Conservation (phyloP, 2,797 vertebrate species). For the Pyrocephalus nanus region DNA sequence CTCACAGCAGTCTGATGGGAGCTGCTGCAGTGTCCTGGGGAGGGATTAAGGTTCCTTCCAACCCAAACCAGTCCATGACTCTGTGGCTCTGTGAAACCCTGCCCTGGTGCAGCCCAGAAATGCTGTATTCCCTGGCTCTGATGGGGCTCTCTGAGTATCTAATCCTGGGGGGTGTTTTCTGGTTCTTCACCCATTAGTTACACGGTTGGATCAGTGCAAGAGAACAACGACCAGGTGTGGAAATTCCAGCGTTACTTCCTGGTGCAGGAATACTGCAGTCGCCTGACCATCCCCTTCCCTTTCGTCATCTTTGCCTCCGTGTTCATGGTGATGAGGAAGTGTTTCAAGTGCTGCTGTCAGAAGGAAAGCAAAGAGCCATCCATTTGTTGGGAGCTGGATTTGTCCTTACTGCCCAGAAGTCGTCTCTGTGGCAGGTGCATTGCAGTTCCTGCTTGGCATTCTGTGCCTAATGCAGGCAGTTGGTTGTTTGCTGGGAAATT, state of each 20-base stretch:
- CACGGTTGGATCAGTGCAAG: constrained; percentile 80
- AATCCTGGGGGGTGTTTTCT: not conserved
- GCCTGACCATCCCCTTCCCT: constrained; percentile 79
- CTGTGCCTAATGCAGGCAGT: not conserved
- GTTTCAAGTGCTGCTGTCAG: constrained; percentile 75
- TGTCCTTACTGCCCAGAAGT: not conserved
- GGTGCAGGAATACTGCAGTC: constrained; percentile 81
- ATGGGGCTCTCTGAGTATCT: not conserved
- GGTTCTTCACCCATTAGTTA: constrained; percentile 64
- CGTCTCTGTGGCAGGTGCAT: not conserved
- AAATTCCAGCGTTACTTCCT: constrained; percentile 83
- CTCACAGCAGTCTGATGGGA: not conserved
- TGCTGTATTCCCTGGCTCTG: not conserved
- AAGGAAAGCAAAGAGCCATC: constrained; percentile 35
- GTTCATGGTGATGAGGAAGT: constrained; percentile 76
- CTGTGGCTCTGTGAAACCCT: not conserved
- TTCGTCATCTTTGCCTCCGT: constrained; percentile 82
- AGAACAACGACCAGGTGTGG: constrained; percentile 84
- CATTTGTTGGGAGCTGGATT: constrained; percentile 75
- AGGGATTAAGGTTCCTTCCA: not conserved
- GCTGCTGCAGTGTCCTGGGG: not conserved
- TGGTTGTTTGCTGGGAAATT: not conserved
- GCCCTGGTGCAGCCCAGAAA: not conserved
- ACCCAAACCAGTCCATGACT: not conserved
- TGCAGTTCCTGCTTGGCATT: not conserved